Base-by-base conservation (phyloP, 2,113 vertebrate genomes). In the Chloebia gouldiae region DNA sequence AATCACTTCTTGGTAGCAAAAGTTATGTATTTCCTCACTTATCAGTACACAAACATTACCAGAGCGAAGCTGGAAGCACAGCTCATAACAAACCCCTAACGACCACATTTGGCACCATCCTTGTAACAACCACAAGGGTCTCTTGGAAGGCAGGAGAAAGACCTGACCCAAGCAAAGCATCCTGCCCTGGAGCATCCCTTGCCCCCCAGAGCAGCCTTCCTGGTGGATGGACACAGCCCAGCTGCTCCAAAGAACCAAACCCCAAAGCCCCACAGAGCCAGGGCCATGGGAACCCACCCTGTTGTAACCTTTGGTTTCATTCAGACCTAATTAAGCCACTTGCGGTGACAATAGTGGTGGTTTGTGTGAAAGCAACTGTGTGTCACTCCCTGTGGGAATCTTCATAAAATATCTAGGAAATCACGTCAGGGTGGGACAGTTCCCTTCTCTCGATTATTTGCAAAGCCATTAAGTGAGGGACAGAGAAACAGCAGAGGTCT, bases 21-120 rank as follows among this genome's bases (percentile, higher is more conserved):
- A 92, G 68, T 69, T 68, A 73, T 90, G 92, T 60, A 88, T 88
- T 93, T 96, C 94, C 95, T 96, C 66, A 78, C 94, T 97, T 96
- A 97, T 92, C 97, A 9, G 91, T 59, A 95, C 73, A 75, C 85
- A 96, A 96, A 95, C 93, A 93, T 37, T 42, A 90, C 50, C 75
- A 35, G 59, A 86, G 90, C 0, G 0, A 28, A 77, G 81, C 31
- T 91, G 85, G 70, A 87, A 87, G 68, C 0, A 18, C 11, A 30
- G 83, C 88, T 60, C 90, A 54, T 73, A 93, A 85, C 92, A 94
- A 86, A 70, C 4, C 65, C 44, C 9, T 44, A 24, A 37, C 2
- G 51, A 71, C 20, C 54, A 50, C 37, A 61, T 68, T 54, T 81
- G 80, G 91, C 59, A 35, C 20, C 5, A 1, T 15, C 33, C 27